Evolutionary conservation across 2,888 invertebrate genomes (phyloP).

Genomic region (Carabus problematicus): DNA sequence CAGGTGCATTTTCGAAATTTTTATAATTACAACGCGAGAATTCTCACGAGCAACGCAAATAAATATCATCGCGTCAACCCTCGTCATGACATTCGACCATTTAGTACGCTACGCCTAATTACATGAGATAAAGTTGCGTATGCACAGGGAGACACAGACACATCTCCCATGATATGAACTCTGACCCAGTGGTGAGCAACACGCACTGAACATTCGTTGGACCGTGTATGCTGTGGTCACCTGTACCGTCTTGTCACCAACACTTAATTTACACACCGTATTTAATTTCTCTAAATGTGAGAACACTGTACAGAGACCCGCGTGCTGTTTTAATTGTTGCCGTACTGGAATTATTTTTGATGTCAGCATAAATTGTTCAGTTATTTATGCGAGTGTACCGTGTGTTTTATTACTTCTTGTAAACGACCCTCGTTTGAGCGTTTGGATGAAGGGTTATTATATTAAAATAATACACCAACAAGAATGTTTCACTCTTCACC

Average conservation of each 20-base stretch:
- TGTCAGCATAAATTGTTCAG: slow-evolving; percentile 24
- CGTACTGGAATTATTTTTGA: slow-evolving; percentile 26
- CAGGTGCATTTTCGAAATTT: slow-evolving; percentile 29
- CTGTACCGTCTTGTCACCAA: slow-evolving; percentile 17
- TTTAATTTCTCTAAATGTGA: slow-evolving; percentile 39
- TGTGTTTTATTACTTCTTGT: no score
- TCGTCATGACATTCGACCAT: not conserved
- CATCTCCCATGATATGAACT: slow-evolving; percentile 11
- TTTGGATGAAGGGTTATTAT: no score
- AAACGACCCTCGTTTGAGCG: no score
- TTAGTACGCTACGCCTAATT: slow-evolving; percentile 18
- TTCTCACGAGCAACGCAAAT: slow-evolving; percentile 27
- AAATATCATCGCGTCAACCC: slow-evolving; percentile 21
- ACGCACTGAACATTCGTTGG: slow-evolving; percentile 15
- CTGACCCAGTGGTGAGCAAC: slow-evolving; percentile 4
- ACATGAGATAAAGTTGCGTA: not conserved
- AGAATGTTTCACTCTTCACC: no score
- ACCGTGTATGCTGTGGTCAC: not conserved
- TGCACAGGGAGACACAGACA: slow-evolving; percentile 11
- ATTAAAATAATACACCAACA: no score
- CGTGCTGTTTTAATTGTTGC: slow-evolving; percentile 29
- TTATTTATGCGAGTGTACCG: slow-evolving; percentile 15
- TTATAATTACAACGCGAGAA: slow-evolving; percentile 27
- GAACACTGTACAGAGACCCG: slow-evolving; percentile 6
- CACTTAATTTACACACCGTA: slow-evolving; percentile 31